phyloP scores from a whole-genome alignment of 1,140 invertebrate species.

The Eupristina koningsbergeri region DNA sequence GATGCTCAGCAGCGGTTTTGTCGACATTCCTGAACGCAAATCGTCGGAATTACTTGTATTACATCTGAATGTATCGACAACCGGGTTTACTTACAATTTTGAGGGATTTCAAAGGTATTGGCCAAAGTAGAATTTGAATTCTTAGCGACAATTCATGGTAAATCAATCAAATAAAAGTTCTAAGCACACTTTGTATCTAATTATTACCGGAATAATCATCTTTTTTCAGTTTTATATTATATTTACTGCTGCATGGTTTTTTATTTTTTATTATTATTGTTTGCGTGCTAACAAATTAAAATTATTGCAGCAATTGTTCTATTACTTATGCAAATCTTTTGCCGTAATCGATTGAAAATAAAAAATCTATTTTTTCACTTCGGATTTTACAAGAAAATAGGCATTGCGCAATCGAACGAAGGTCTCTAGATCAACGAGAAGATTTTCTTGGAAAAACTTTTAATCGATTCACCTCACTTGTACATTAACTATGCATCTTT shows the following conservation, averaged over 20 bases:
- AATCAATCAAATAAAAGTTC: not conserved
- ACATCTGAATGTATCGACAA: not conserved
- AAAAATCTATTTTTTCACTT: conserved; percentile 12
- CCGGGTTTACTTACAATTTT: not conserved
- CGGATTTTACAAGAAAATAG: not conserved
- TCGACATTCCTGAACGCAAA: not conserved
- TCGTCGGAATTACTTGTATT: not conserved
- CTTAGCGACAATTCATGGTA: too few relatives aligned
- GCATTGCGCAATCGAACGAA: not conserved
- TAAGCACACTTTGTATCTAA: not conserved
- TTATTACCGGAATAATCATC: not conserved
- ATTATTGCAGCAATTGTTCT: not conserved
- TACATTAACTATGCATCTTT: not conserved
- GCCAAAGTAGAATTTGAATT: too few relatives aligned
- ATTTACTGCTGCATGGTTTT: not conserved
- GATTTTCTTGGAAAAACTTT: conserved; percentile 21
- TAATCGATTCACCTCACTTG: not conserved
- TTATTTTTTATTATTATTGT: not conserved
- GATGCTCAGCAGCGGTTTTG: too few relatives aligned
- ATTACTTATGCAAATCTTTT: not conserved
- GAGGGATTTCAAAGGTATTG: not conserved
- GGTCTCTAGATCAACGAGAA: conserved; percentile 10
- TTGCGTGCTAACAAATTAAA: not conserved
- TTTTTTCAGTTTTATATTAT: not conserved
- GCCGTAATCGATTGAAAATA: too few relatives aligned